Evolutionary conservation across 2,888 invertebrate species (phyloP), one percentile per base, ranked within the genome.

Genomic region (Thyatira batis): DNA sequence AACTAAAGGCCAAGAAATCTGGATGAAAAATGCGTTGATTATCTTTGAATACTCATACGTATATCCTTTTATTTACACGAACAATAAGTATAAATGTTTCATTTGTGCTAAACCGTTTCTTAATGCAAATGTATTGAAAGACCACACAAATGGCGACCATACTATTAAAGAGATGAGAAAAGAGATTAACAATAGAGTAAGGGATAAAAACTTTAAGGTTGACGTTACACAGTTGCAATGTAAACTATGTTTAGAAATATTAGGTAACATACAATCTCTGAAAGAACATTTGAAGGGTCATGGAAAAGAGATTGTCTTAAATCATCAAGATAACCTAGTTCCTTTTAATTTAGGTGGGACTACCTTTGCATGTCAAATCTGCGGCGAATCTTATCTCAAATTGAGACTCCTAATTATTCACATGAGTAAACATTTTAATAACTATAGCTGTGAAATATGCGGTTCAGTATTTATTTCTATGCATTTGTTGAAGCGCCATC

Each of bases 381-480:
- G 89, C 25, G 71, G 73, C 0, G 84, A 83, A 51, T 68, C 54
- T 2, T 89, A 77, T 54, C 55, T 74, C 0, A 88, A 85, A 60
- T 56, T 89, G 0, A 71, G 86, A 55, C 60, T 83, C 0, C 64
- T 90, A 0, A 76, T 86, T 1, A 85, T 86, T 4, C 90, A 90
- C 43, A 90, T 90, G 89, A 89, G 78, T 33, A 82, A 76, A 55
- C 89, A 90, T 63, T 90, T 80, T 20, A 87, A 84, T 23, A 89
- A 89, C 51, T 90, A 71, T 51, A 87, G 80, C 57, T 90, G 90
- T 23, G 90, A 90, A 64, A 67, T 80, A 3, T 90, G 90, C 30
- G 90, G 90, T 0, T 64, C 84, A 0, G 82, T 76, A 0, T 90
- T 87, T 45, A 76, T 85, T 23, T 82, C 89, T 0, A 54, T 80